Base-by-base conservation (phyloP, 2,113 vertebrate genomes). In the Serilophus lunatus region DNA sequence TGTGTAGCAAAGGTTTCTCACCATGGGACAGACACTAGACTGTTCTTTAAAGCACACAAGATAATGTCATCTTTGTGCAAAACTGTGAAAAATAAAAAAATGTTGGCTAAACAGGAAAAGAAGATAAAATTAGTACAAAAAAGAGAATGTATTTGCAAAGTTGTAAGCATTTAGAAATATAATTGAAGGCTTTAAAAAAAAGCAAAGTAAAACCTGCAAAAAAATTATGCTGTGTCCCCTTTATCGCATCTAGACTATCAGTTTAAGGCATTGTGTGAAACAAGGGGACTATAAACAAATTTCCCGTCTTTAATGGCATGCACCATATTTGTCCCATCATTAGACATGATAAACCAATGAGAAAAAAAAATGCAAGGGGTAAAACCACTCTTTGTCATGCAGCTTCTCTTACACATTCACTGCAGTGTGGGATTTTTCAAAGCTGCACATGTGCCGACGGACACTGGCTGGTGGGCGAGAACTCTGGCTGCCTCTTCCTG, bases 351-450 rank as follows among this genome's bases (percentile, higher is more conserved):
- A 96, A 97, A 97, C 82, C 97, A 97, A 98, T 97, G 97, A 98
- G 97, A 95, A 94, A 97, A 95, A 94, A 97, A 47, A 47, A 47
- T 10, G 97, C 97, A 98, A 98, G 97, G 96, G 94, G 95, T 97
- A 96, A 98, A 98, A 97, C 92, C 97, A 97, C 98, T 98, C 50
- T 95, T 97, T 96, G 95, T 97, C 98, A 98, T 98, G 98, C 98
- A 98, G 98, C 98, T 98, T 98, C 93, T 98, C 98, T 98, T 98
- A 98, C 98, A 98, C 98, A 98, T 98, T 98, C 98, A 98, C 97
- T 98, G 98, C 97, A 98, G 98, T 97, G 97, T 98, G 97, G 97
- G 98, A 95, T 84, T 97, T 98, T 98, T 98, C 98, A 98, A 98
- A 98, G 98, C 97, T 98, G 98, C 98, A 98, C 98, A 96, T 98